A percentile compares a stretch with the other conserved stretches of the same genome.
Conservation (phyloP, 92 coral and sea anemone genomes). For the Ricordea florida region DNA sequence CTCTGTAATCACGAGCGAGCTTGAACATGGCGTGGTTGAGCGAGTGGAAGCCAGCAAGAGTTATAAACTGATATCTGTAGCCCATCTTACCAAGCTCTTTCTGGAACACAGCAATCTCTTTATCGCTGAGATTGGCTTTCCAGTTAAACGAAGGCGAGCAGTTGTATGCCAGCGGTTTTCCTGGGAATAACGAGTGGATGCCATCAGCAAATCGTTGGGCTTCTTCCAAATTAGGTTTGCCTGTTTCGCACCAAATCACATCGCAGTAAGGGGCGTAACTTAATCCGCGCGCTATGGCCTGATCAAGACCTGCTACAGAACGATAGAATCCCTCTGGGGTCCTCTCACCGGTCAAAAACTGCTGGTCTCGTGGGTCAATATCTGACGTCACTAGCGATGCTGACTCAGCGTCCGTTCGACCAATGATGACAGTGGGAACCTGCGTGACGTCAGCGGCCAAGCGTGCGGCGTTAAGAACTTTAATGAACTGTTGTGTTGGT, state of each 20-base stretch:
- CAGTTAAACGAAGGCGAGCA: slow-evolving; percentile 99
- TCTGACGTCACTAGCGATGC: slow-evolving; percentile 96
- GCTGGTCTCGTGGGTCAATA: slow-evolving; percentile 91
- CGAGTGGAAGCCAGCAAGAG: slow-evolving; percentile 97
- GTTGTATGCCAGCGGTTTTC: slow-evolving; percentile 98
- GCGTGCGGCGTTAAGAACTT: slow-evolving; percentile 93
- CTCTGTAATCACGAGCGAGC: slow-evolving; percentile 86
- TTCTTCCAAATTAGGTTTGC: slow-evolving; percentile 90
- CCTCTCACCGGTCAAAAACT: slow-evolving; percentile 93
- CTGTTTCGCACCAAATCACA: slow-evolving; percentile 95
- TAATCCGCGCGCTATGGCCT: slow-evolving; percentile 91
- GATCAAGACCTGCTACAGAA: slow-evolving; percentile 81
- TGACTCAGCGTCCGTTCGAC: slow-evolving; percentile 95
- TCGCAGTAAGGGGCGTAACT: slow-evolving; percentile 99
- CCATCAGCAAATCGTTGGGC: slow-evolving; percentile 91
- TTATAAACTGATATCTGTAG: slow-evolving; percentile 93
- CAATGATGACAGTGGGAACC: slow-evolving; percentile 91
- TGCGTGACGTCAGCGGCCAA: slow-evolving; percentile 91
- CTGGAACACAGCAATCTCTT: slow-evolving; percentile 89
- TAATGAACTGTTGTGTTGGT: slow-evolving; percentile 94
- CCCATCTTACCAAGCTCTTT: slow-evolving; percentile 92
- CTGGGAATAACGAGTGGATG: slow-evolving; percentile 88
- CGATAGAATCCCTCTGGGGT: slow-evolving; percentile 97
- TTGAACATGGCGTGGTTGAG: slow-evolving; percentile 98
- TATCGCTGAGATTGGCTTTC: slow-evolving; percentile 95